Evolutionary conservation across 2,888 invertebrate species (phyloP).

Genomic region (Polydrusus cervinus): DNA sequence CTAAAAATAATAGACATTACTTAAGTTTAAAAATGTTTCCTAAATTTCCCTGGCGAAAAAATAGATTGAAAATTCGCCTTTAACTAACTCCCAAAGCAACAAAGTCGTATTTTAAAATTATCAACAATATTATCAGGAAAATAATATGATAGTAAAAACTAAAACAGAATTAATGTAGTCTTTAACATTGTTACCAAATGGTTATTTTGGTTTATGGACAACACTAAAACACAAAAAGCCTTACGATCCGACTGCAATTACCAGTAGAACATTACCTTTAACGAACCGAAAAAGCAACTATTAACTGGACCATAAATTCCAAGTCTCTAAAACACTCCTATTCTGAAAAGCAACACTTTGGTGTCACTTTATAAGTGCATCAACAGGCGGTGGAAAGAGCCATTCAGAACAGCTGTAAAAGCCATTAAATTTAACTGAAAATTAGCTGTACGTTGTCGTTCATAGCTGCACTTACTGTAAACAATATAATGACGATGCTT

Average conservation of each 20-base stretch:
- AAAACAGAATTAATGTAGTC: neutral
- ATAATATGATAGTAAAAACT: neutral
- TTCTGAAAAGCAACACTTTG: neutral
- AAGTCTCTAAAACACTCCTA: neutral
- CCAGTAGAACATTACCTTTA: neutral
- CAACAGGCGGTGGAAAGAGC: neutral
- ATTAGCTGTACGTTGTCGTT: neutral
- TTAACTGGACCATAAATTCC: conserved; percentile 1
- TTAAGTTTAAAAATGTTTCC: too few species aligned
- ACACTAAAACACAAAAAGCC: neutral
- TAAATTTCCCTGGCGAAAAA: too few species aligned
- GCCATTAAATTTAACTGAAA: neutral
- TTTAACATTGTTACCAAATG: neutral
- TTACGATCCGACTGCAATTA: neutral
- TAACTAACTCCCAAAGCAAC: too few species aligned
- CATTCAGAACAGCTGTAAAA: neutral
- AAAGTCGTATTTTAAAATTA: too few species aligned
- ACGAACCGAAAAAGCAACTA: conserved; percentile 5
- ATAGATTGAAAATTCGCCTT: too few species aligned
- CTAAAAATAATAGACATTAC: too few species aligned
- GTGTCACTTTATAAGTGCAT: conserved; percentile 8
- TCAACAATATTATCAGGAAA: too few species aligned
- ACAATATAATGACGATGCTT: neutral
- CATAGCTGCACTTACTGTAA: neutral
- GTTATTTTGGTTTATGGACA: neutral